These are phyloP conservation scores for Harpegnathos saltator DNA, from an alignment of 1,140 invertebrate species.

Conservation along the genomic window DNA sequence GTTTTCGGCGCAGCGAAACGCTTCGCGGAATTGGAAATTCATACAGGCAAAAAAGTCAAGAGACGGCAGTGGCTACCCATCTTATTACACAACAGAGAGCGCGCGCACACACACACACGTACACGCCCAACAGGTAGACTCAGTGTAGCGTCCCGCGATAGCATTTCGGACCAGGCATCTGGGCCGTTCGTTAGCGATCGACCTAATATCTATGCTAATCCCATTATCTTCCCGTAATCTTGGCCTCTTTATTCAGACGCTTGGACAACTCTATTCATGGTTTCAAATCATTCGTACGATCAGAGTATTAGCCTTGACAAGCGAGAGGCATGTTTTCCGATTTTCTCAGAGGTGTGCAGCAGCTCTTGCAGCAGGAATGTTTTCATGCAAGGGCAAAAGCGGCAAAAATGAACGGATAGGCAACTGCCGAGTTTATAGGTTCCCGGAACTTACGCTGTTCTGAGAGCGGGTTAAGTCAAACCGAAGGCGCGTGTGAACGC, in stretches of 20 bases:
- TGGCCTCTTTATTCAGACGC: neutral
- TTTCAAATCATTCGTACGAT: neutral
- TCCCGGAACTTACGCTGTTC: slow-evolving; percentile 52
- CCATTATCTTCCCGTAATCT: neutral
- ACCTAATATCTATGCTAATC: neutral
- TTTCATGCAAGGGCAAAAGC: neutral
- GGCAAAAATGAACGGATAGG: slow-evolving; percentile 25
- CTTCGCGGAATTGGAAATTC: slow-evolving; percentile 79
- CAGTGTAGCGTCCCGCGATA: slow-evolving; percentile 19
- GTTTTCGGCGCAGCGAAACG: slow-evolving; percentile 61
- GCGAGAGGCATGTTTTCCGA: neutral
- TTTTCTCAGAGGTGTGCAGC: slow-evolving; percentile 11
- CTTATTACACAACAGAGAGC: slow-evolving; percentile 62
- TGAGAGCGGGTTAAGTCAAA: slow-evolving; percentile 63
- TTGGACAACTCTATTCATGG: neutral
- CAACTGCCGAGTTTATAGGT: slow-evolving; percentile 65
- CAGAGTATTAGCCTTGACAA: neutral
- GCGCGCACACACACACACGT: too few relatives aligned
- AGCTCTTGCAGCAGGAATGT: slow-evolving; percentile 1
- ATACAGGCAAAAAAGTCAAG: slow-evolving; percentile 75
- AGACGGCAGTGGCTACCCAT: slow-evolving; percentile 28
- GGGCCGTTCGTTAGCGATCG: slow-evolving; percentile 66
- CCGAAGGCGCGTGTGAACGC: slow-evolving; percentile 67
- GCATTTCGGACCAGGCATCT: slow-evolving; percentile 17
- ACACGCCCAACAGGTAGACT: neutral